These are phyloP conservation scores for Rhodophaea formosa DNA, from an alignment of 2,888 invertebrate species.

Conservation along the genomic window DNA sequence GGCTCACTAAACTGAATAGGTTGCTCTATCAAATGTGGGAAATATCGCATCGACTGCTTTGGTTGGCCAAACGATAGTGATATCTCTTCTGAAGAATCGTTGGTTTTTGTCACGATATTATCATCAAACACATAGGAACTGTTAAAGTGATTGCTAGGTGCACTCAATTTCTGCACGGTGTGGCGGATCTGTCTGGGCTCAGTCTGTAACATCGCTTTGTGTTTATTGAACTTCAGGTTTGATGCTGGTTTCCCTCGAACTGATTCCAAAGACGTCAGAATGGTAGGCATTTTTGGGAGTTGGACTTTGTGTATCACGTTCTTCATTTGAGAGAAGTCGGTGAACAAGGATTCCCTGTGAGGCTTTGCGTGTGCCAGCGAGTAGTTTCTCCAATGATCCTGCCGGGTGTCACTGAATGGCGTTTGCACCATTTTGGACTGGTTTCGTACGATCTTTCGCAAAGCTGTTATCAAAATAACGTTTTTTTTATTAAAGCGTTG, in stretches of 20 bases:
- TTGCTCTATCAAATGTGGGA: constrained; percentile 45
- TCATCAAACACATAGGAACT: constrained; percentile 11
- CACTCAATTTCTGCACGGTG: constrained; percentile 36
- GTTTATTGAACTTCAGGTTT: constrained; percentile 37
- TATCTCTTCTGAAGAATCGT: constrained; percentile 30
- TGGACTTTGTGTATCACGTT: constrained; percentile 46
- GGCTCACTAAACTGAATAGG: constrained; percentile 37
- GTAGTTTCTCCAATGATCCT: constrained; percentile 32
- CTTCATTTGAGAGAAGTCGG: constrained; percentile 45
- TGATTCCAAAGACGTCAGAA: constrained; percentile 47
- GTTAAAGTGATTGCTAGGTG: constrained; percentile 19
- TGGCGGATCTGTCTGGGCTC: constrained; percentile 48
- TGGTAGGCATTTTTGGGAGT: constrained; percentile 51
- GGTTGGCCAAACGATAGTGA: constrained; percentile 41
- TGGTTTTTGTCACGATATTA: constrained; percentile 12
- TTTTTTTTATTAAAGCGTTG: no score
- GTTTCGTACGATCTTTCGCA: constrained; percentile 67
- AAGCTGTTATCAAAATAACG: constrained; percentile 44
- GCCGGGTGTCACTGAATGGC: constrained; percentile 54
- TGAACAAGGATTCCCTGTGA: constrained; percentile 34
- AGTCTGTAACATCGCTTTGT: constrained; percentile 30
- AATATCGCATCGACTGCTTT: constrained; percentile 47
- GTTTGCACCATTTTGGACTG: constrained; percentile 71
- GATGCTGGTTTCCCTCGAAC: constrained; percentile 40
- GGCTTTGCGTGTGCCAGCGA: constrained; percentile 19